These are phyloP conservation scores for Myotis yumanensis DNA, from an alignment of 2,113 vertebrate species.

Conservation along the genomic window DNA sequence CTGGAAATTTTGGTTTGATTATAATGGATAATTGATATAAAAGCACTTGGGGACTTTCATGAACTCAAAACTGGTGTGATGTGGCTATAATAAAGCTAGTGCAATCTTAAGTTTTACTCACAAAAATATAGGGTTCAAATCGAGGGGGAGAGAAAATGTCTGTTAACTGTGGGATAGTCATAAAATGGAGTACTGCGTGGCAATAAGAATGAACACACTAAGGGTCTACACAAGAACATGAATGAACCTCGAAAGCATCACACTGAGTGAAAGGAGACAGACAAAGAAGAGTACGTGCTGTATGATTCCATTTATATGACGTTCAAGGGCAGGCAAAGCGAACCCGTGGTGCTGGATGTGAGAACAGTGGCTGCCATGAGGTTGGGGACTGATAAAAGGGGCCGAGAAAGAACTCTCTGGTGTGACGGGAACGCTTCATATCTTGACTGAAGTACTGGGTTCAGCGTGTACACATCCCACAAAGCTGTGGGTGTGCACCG, in stretches of 20 bases:
- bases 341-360: background rate
- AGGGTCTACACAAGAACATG: fast-evolving
- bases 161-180: background rate
- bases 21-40: background rate
- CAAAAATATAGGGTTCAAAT: background rate
- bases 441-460: background rate
- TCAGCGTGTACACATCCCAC: background rate
- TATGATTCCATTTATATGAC: background rate
- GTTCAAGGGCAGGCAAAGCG: background rate
- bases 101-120: background rate
- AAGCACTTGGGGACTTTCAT: background rate
- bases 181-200: background rate
- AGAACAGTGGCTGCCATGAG: background rate
- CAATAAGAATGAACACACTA: background rate
- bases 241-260: background rate
- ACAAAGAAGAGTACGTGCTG: background rate
- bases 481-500: background rate
- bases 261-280: background rate
- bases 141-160: background rate
- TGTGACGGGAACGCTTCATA: background rate
- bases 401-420: background rate
- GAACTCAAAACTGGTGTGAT: background rate
- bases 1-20: background rate
- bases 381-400: background rate
- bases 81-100: background rate